phyloP scores from a whole-genome alignment of 2,888 invertebrate species.

The Dynastes hyllus region DNA sequence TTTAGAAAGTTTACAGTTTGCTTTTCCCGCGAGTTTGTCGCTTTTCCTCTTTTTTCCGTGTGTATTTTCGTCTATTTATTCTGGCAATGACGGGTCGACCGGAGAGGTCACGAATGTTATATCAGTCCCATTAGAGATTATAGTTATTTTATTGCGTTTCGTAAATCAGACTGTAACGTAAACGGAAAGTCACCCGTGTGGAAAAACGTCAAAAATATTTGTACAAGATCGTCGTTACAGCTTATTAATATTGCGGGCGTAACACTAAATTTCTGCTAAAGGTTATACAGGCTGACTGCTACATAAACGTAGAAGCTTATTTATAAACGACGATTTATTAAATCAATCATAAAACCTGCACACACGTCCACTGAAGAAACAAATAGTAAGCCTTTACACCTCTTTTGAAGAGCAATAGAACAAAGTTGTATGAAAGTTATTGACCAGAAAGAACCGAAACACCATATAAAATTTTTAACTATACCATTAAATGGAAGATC shows the following conservation, averaged over 20 bases:
- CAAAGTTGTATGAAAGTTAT: too few relatives aligned
- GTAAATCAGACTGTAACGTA: slow-evolving; percentile 3
- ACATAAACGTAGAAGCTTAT: too few relatives aligned
- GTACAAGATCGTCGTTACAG: neutral
- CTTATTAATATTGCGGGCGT: neutral
- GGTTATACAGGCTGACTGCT: too few relatives aligned
- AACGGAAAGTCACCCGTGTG: neutral
- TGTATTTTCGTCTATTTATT: slow-evolving; percentile 31
- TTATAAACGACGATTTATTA: too few relatives aligned
- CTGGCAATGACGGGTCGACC: neutral
- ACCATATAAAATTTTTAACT: too few relatives aligned
- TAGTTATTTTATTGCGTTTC: slow-evolving; percentile 29
- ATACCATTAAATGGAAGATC: too few relatives aligned
- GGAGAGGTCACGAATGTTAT: slow-evolving; percentile 15
- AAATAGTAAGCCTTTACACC: too few relatives aligned
- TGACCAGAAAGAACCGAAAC: too few relatives aligned
- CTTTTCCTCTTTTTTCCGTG: slow-evolving; percentile 30
- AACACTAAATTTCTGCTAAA: neutral
- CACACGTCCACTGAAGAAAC: too few relatives aligned
- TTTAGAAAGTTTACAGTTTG: slow-evolving; percentile 49
- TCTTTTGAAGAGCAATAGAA: too few relatives aligned
- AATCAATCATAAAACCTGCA: too few relatives aligned
- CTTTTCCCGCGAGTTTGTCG: slow-evolving; percentile 33
- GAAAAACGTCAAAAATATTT: slow-evolving; percentile 10
- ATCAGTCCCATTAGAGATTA: slow-evolving; percentile 25